Evolutionary conservation across 1,140 invertebrate genomes (phyloP).

Genomic region (Zaprionus camerounensis): DNA sequence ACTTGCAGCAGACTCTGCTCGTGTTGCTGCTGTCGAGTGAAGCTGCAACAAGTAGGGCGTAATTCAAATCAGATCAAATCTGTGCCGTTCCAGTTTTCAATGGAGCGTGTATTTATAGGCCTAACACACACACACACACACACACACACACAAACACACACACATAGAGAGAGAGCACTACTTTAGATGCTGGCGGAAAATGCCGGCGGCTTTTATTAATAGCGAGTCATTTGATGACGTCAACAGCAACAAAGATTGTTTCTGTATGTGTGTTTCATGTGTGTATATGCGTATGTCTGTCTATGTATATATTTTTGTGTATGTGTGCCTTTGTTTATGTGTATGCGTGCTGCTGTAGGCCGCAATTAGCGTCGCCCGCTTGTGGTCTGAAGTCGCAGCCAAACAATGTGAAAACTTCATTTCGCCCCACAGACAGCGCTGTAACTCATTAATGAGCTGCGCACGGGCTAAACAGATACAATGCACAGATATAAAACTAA

Average conservation of each 20-base stretch:
- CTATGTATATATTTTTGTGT: constrained; percentile 8
- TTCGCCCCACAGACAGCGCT: constrained; percentile 43
- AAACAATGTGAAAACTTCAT: constrained; percentile 65
- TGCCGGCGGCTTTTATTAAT: constrained; percentile 69
- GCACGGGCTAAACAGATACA: neutral
- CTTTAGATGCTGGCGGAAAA: constrained; percentile 56
- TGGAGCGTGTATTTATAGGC: constrained; percentile 74
- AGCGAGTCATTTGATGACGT: constrained; percentile 69
- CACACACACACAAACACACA: neutral
- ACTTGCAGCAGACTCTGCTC: neutral
- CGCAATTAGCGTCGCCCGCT: constrained; percentile 51
- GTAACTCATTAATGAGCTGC: constrained; percentile 71
- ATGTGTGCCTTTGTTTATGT: constrained; percentile 25
- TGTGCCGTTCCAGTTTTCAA: constrained; percentile 74
- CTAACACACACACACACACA: constrained; percentile 8
- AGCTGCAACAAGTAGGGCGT: constrained; percentile 36
- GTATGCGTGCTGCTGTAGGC: constrained; percentile 23
- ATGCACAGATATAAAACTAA: constrained; percentile 20
- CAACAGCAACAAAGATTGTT: constrained; percentile 52
- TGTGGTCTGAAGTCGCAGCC: constrained; percentile 49
- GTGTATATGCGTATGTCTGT: neutral
- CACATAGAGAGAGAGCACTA: constrained; percentile 28
- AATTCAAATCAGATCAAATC: constrained; percentile 45
- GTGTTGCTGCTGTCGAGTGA: neutral
- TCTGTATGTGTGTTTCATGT: constrained; percentile 1